Base-by-base conservation (phyloP, 2,797 vertebrate genomes). In the Ctenosaura bakeri region DNA sequence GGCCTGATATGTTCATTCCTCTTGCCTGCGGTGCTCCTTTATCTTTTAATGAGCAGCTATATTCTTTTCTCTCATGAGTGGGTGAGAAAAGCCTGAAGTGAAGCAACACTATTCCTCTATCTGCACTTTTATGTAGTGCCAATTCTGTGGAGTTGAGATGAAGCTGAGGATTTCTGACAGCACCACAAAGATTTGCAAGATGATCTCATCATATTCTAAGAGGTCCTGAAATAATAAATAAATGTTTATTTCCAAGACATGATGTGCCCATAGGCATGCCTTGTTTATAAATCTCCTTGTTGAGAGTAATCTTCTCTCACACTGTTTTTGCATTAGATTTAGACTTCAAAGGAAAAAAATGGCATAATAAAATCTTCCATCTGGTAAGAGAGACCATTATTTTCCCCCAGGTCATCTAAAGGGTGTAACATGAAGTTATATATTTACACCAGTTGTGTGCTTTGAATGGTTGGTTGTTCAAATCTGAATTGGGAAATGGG, bases 181-280 rank as follows among this genome's bases (percentile, higher is more conserved):
- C 12, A 32, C 87, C 77, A 74, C 64, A 74, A 88, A 91, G 29
- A 22, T 66, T 85, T 85, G 79, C 66, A 85, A 32, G 76, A 80
- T 84, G 82, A 88, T 88, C 87, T 91, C 87, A 85, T 91, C 86
- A 79, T 88, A 64, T 81, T 91, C n/a, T 64, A 71, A 59, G 73
- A 54, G 83, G 35, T 74, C 76, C 64, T 42, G 18, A 79, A 78
- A 78, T 59, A 84, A 88, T 90, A 90, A 90, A 87, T 87, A 90
- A n/a, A 46, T 80, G 38, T 91, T 80, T 88, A 85, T 85, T 91
- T 85, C 35, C 54, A 88, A 80, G 82, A 81, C 26, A 42, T 35
- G 62, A 71, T 79, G 73, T 79, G 29, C 81, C 81, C 73, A 90
- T 69, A 78, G 90, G 80, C 80, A 35, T 59, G n/a, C 52, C 71